Evolutionary conservation across 1,140 invertebrate genomes (phyloP).

Genomic region (Ylistrum balloti): DNA sequence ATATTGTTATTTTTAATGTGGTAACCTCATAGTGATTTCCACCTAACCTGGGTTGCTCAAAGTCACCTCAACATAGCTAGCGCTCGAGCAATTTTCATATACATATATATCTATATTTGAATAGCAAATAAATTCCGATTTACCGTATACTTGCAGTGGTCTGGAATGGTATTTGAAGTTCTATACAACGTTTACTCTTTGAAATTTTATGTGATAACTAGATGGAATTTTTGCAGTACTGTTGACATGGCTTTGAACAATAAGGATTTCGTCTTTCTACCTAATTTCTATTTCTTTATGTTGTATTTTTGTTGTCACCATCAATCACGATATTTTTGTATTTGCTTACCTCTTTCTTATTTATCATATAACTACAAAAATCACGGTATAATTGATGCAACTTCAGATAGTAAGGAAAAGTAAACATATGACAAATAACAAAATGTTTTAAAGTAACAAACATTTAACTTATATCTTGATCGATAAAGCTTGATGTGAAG

Average conservation of each 20-base stretch:
- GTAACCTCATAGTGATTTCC: not conserved
- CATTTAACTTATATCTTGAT: no score
- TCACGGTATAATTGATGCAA: no score
- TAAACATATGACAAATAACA: no score
- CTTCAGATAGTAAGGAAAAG: no score
- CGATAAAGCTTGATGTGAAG: no score
- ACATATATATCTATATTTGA: not conserved
- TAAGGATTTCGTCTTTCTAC: not conserved
- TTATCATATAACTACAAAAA: not conserved
- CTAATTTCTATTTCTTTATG: not conserved
- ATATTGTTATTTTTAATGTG: not conserved
- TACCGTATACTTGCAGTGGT: no score
- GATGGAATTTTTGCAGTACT: not conserved
- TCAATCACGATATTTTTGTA: not conserved
- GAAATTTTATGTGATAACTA: not conserved
- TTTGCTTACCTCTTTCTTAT: constrained; percentile 33
- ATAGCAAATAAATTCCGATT: not conserved
- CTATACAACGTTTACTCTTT: no score
- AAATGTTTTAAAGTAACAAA: no score
- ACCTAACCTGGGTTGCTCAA: not conserved
- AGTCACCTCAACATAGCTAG: not conserved
- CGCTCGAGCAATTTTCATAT: not conserved
- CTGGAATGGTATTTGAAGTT: no score
- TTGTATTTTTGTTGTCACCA: constrained; percentile 2
- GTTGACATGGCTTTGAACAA: not conserved